phyloP scores from a whole-genome alignment of 1,140 invertebrate genomes.

The Diploscapter pachys region DNA sequence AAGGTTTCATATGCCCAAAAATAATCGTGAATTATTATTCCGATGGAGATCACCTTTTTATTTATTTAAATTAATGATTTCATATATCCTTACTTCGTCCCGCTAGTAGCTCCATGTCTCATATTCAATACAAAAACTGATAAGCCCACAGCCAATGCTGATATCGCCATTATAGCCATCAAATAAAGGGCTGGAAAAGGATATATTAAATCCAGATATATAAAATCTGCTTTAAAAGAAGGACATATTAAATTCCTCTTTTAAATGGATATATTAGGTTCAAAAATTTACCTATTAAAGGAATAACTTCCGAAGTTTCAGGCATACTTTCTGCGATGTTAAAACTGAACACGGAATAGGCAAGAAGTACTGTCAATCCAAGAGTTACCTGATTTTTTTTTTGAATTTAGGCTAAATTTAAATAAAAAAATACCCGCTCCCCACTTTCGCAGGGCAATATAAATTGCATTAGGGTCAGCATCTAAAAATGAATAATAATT shows the following conservation, averaged over 20 bases:
- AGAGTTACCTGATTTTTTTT: conserved; percentile 60
- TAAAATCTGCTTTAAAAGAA: conserved; percentile 4
- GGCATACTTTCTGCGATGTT: conserved; percentile 81
- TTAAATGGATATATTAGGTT: not conserved
- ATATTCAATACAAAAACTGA: conserved; percentile 39
- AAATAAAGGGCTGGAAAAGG: conserved; percentile 37
- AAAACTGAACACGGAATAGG: conserved; percentile 88
- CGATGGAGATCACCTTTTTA: no score
- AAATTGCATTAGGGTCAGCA: conserved; percentile 63
- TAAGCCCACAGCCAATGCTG: conserved; percentile 31
- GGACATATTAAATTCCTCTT: not conserved
- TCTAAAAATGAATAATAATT: conserved; percentile 17
- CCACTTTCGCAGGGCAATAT: conserved; percentile 84
- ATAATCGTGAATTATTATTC: no score
- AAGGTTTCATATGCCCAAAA: no score
- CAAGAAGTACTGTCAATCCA: conserved; percentile 81
- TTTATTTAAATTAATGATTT: no score
- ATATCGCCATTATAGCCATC: conserved; percentile 40
- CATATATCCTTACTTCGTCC: no score
- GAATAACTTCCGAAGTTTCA: conserved; percentile 78
- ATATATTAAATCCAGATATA: not conserved
- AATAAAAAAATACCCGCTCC: conserved; percentile 63
- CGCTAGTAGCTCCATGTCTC: conserved; percentile 29
- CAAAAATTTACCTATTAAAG: conserved; percentile 72
- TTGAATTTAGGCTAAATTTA: no score